Percentiles rank a stretch among this genome's conserved stretches.
Conservation (phyloP, 37 sponge, comb jelly and placozoan genomes). For the Cliona cf. orientalis region DNA sequence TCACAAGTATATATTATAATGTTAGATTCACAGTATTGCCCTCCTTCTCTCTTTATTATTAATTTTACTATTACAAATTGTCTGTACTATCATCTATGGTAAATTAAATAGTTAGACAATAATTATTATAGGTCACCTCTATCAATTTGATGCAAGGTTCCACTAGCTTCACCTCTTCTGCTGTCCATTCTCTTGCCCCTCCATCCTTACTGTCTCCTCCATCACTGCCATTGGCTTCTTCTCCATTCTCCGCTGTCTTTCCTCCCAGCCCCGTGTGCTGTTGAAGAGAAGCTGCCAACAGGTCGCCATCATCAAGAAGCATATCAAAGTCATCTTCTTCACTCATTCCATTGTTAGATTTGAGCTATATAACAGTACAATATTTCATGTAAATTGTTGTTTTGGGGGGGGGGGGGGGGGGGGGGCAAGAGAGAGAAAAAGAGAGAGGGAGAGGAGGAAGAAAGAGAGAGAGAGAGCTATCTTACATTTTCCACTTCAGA, state of each 20-base stretch:
- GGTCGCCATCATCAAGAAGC: not conserved
- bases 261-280: not conserved
- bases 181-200: conserved; percentile 34
- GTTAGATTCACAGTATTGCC: too few relatives aligned
- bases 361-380: not conserved
- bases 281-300: not conserved
- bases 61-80: too few relatives aligned
- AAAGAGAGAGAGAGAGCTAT: too few relatives aligned
- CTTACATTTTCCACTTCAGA: conserved; percentile 42
- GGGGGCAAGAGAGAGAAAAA: too few relatives aligned
- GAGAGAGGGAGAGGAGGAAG: too few relatives aligned
- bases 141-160: conserved; percentile 13
- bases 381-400: not conserved
- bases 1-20: too few relatives aligned
- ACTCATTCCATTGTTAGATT: not conserved
- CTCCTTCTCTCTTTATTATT: too few relatives aligned
- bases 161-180: conserved; percentile 14
- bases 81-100: too few relatives aligned
- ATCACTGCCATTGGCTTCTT: not conserved
- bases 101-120: too few relatives aligned
- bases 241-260: not conserved
- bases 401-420: too few relatives aligned
- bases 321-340: not conserved
- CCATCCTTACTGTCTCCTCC: too few relatives aligned
- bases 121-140: conserved; percentile 1